phyloP scores from a whole-genome alignment of 2,797 vertebrate species.

The Oryzias dopingdopingensis region DNA sequence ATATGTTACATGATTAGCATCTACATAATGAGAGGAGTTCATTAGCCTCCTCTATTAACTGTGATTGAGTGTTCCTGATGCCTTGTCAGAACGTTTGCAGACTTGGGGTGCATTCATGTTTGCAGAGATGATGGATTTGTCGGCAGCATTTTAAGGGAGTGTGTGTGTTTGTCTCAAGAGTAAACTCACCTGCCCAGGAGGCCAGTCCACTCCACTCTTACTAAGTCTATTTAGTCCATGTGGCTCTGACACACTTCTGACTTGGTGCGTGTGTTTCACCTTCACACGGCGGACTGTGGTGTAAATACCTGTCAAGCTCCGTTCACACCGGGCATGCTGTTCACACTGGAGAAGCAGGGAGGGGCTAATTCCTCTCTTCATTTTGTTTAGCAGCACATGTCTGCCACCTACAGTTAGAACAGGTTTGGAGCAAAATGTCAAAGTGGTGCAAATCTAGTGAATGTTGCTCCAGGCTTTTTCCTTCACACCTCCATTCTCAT shows the following conservation, averaged over 20 bases:
- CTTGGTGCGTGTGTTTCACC: slow-evolving; percentile 10
- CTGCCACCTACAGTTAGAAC: no score
- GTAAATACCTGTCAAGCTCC: no score
- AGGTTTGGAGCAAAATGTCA: no score
- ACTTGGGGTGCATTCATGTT: neutral
- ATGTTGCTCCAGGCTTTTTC: no score
- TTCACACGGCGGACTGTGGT: slow-evolving; percentile 3
- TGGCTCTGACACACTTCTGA: slow-evolving; percentile 10
- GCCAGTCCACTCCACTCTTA: slow-evolving; percentile 28
- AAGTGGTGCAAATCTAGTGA: no score
- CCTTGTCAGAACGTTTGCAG: neutral
- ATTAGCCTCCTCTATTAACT: neutral
- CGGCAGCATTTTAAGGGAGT: neutral
- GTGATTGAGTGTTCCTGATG: neutral
- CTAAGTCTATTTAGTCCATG: slow-evolving; percentile 30
- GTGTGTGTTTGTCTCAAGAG: neutral
- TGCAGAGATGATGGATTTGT: neutral
- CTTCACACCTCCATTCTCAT: no score
- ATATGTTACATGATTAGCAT: slow-evolving; percentile 5
- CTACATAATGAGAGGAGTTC: slow-evolving; percentile 3
- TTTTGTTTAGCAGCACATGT: no score
- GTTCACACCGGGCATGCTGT: no score
- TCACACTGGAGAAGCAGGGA: no score
- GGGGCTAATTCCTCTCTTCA: no score
- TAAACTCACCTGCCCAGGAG: slow-evolving; percentile 54